Evolutionary conservation across 1,140 invertebrate species (phyloP).

Genomic region (Pogonognathellus flavescens): DNA sequence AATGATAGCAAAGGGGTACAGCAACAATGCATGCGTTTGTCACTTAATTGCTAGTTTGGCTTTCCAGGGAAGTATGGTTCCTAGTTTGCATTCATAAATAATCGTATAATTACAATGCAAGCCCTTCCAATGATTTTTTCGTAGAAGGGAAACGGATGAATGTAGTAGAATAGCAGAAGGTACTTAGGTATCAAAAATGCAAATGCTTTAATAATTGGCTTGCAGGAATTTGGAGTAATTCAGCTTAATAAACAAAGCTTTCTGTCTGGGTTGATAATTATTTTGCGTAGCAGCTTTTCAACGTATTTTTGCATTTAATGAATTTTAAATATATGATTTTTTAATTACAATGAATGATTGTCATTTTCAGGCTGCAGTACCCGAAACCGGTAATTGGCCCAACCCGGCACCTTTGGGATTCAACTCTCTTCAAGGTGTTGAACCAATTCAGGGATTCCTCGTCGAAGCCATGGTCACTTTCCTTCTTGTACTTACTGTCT

Average conservation of each 20-base stretch:
- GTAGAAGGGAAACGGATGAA: constrained; percentile 13
- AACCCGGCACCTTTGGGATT: constrained; percentile 50
- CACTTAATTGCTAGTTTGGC: background rate
- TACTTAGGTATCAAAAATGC: no score
- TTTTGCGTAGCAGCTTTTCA: no score
- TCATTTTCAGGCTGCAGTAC: constrained; percentile 2
- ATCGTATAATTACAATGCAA: background rate
- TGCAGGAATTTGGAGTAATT: no score
- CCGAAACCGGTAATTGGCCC: background rate
- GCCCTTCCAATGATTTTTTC: background rate
- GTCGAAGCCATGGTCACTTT: constrained; percentile 94
- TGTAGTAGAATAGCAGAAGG: background rate
- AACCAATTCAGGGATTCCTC: constrained; percentile 83
- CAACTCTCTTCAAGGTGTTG: constrained; percentile 69
- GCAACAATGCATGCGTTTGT: background rate
- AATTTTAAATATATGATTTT: no score
- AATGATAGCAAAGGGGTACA: background rate
- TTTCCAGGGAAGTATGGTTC: constrained; percentile 1
- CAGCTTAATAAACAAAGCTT: no score
- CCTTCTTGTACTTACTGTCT: constrained; percentile 88
- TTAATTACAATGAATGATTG: background rate
- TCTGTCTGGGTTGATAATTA: no score
- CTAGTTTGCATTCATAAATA: background rate
- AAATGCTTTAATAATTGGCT: no score
- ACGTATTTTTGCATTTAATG: no score